These are phyloP conservation scores for Leguminivora glycinivorella DNA, from an alignment of 1,140 invertebrate species.

Conservation along the genomic window DNA sequence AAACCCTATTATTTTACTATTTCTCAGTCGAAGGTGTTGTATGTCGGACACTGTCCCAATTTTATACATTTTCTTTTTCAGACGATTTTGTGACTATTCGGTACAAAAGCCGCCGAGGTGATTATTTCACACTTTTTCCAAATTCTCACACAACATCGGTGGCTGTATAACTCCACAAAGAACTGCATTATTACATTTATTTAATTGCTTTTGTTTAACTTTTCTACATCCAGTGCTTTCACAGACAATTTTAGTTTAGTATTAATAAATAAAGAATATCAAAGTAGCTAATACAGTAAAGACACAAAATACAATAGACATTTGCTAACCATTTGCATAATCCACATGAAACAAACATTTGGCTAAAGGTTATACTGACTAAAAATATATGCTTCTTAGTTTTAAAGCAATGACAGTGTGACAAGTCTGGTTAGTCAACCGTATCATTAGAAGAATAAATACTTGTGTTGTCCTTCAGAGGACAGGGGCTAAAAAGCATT, in stretches of 20 bases:
- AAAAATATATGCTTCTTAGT: neutral
- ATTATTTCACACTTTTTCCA: conserved; percentile 76
- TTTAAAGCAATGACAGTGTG: neutral
- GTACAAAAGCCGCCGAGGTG: conserved; percentile 92
- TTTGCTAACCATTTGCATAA: neutral
- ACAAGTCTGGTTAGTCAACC: neutral
- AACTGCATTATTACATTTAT: conserved; percentile 24
- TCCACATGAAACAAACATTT: neutral
- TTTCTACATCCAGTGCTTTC: neutral
- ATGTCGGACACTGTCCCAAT: conserved; percentile 29
- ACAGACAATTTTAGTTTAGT: conserved; percentile 8
- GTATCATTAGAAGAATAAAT: neutral
- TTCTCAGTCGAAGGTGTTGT: conserved; percentile 29
- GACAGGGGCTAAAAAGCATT: too few relatives aligned
- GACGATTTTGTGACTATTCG: conserved; percentile 93
- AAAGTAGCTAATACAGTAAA: neutral
- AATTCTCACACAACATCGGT: conserved; percentile 53
- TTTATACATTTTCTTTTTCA: conserved; percentile 80
- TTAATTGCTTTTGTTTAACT: conserved; percentile 21
- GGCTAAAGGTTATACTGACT: neutral
- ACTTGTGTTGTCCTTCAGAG: too few relatives aligned
- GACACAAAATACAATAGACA: neutral
- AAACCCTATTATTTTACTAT: conserved; percentile 32
- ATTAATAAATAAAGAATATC: conserved; percentile 28
- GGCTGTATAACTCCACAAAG: conserved; percentile 46